Evolutionary conservation across 2,888 invertebrate genomes (phyloP).

Genomic region (Hyppa rectilinea): DNA sequence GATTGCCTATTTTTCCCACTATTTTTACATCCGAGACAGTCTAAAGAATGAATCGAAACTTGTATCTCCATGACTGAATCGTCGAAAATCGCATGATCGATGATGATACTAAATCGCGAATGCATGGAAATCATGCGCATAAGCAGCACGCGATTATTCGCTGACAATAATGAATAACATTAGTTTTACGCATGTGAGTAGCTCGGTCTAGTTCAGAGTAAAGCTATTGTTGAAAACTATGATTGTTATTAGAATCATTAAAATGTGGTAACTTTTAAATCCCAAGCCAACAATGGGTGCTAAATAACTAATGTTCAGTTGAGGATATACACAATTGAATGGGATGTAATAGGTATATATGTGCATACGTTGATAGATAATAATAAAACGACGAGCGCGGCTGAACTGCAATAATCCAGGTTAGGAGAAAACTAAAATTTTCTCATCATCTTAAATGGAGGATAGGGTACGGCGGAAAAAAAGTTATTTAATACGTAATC

Average conservation of each 20-base stretch:
- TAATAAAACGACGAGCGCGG: neutral
- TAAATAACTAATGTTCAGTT: neutral
- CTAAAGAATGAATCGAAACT: conserved; percentile 29
- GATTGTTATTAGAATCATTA: conserved; percentile 8
- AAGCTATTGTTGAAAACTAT: conserved; percentile 4
- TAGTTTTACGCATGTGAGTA: conserved; percentile 18
- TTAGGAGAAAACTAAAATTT: neutral
- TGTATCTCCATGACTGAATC: conserved; percentile 42
- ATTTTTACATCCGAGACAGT: no score
- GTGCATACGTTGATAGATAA: neutral
- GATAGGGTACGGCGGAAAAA: no score
- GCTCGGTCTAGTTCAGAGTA: conserved; percentile 27
- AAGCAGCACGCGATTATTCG: conserved; percentile 43
- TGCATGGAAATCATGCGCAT: conserved; percentile 50
- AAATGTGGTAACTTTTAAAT: conserved; percentile 18
- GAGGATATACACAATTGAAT: neutral
- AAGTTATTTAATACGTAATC: no score
- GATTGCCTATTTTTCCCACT: no score
- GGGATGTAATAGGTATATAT: neutral
- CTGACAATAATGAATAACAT: conserved; percentile 49
- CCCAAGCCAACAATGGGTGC: conserved; percentile 21
- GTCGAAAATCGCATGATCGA: conserved; percentile 57
- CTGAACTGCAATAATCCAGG: neutral
- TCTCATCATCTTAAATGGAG: neutral
- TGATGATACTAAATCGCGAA: conserved; percentile 50